phyloP scores from a whole-genome alignment of 1,140 invertebrate species.

The Diabrotica undecimpunctata region DNA sequence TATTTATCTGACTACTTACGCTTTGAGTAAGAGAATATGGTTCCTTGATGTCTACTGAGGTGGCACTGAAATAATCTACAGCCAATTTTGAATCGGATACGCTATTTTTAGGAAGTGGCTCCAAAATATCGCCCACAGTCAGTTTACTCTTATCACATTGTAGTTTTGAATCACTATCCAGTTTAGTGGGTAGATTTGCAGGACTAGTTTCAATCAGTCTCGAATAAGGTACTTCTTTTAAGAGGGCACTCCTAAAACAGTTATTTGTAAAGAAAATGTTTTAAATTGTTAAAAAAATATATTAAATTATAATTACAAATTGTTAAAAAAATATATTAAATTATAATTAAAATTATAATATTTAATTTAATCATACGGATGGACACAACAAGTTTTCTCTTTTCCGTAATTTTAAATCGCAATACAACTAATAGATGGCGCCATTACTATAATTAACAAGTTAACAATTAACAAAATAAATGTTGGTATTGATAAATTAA shows the following conservation, averaged over 20 bases:
- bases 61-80: slow-evolving; percentile 54
- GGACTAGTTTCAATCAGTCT: slow-evolving; percentile 66
- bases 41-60: slow-evolving; percentile 24
- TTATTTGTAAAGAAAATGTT: too few relatives aligned
- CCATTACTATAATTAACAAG: too few relatives aligned
- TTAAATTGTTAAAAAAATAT: too few relatives aligned
- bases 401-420: too few relatives aligned
- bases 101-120: slow-evolving; percentile 60
- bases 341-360: not conserved
- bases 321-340: too few relatives aligned
- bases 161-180: slow-evolving; percentile 76
- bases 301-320: too few relatives aligned
- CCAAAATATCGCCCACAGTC: slow-evolving; percentile 54
- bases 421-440: too few relatives aligned
- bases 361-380: too few relatives aligned
- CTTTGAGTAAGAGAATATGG: slow-evolving; percentile 13
- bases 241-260: slow-evolving; percentile 44
- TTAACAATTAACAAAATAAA: too few relatives aligned
- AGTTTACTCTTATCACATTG: slow-evolving; percentile 64
- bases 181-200: slow-evolving; percentile 57
- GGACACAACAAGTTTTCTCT: too few relatives aligned
- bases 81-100: slow-evolving; percentile 79
- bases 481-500: too few relatives aligned
- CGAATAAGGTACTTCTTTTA: slow-evolving; percentile 74
- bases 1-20: slow-evolving; percentile 1